Evolutionary conservation across 2,113 vertebrate species (phyloP).

Genomic region (Vombatus ursinus): DNA sequence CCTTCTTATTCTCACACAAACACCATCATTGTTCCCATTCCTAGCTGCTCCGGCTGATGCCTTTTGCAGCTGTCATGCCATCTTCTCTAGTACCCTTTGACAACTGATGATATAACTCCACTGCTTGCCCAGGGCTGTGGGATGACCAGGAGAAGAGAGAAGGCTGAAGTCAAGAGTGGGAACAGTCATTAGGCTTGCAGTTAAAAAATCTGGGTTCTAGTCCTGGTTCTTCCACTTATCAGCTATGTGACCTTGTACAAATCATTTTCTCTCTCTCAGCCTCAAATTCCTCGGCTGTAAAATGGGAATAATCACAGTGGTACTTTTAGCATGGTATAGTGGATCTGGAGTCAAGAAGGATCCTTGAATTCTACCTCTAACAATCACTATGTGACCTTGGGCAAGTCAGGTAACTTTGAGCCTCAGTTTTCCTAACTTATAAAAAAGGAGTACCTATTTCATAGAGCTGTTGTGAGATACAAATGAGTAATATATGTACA

Average conservation of each 20-base stretch:
- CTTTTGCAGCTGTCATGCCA: background rate
- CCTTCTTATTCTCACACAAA: background rate
- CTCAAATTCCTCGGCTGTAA: background rate
- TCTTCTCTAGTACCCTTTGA: background rate
- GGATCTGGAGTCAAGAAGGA: background rate
- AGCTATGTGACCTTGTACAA: background rate
- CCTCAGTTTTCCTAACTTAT: background rate
- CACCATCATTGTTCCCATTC: background rate
- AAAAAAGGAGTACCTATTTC: background rate
- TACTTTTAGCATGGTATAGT: background rate
- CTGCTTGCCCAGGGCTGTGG: background rate
- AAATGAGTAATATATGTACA: background rate
- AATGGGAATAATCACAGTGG: background rate
- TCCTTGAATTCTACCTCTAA: background rate
- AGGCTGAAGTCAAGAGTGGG: background rate
- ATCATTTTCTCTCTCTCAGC: background rate
- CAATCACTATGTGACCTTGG: background rate
- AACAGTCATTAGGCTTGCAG: background rate
- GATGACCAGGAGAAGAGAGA: background rate
- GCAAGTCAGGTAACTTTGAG: background rate
- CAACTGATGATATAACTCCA: background rate
- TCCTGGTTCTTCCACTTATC: background rate
- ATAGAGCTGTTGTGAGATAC: background rate
- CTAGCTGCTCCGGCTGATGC: background rate
- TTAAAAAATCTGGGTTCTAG: background rate